Conservation (phyloP, 2,888 invertebrate species). For the Abscondita cerata region DNA sequence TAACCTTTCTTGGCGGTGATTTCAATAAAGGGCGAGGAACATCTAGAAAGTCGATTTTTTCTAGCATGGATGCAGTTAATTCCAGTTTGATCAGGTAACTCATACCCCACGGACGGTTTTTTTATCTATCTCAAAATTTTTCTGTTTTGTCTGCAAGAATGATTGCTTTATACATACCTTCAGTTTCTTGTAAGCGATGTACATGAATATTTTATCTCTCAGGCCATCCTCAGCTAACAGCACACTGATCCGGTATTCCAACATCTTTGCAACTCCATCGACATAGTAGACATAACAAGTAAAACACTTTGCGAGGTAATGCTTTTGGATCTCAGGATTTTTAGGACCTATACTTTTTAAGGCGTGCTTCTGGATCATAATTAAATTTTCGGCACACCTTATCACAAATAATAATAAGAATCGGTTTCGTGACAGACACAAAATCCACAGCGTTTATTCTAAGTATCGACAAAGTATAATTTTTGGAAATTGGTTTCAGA, state of each 20-base stretch:
- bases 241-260: conserved; percentile 90
- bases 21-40: conserved; percentile 60
- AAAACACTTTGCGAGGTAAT: conserved; percentile 83
- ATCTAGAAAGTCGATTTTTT: conserved; percentile 74
- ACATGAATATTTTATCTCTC: conserved; percentile 82
- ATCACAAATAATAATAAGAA: no score
- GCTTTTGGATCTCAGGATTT: conserved; percentile 66
- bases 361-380: conserved; percentile 90
- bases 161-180: conserved; percentile 87
- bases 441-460: no score
- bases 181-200: conserved; percentile 74
- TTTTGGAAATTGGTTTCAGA: no score
- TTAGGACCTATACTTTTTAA: conserved; percentile 87
- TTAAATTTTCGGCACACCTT: no score
- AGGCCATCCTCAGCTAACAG: conserved; percentile 90
- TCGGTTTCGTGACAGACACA: no score
- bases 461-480: no score
- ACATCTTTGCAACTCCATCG: conserved; percentile 97
- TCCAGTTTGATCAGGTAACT: conserved; percentile 86
- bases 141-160: conserved; percentile 89
- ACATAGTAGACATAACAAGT: conserved; percentile 92
- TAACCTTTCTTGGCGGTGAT: conserved; percentile 61
- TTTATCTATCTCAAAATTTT: conserved; percentile 83
- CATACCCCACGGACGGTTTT: conserved; percentile 82
- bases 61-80: conserved; percentile 84